phyloP scores from a whole-genome alignment of 2,888 invertebrate species.

The Mesoligia furuncula region DNA sequence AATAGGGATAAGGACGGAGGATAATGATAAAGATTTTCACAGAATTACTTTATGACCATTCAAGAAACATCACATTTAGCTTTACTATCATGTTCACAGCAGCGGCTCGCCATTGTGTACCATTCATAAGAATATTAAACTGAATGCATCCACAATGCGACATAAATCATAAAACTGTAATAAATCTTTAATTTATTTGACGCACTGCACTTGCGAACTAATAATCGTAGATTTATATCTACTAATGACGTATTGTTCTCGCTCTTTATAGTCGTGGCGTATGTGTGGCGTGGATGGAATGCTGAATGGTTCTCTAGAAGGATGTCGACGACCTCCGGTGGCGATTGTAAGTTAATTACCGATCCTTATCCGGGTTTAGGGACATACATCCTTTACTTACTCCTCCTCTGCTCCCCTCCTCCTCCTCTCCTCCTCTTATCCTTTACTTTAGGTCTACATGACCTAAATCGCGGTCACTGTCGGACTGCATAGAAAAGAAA shows the following conservation, averaged over 20 bases:
- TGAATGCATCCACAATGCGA: conserved; percentile 42
- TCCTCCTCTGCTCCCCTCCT: too few relatives aligned
- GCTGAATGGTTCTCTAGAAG: conserved; percentile 21
- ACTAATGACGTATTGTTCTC: conserved; percentile 68
- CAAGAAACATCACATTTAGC: neutral
- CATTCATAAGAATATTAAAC: conserved; percentile 12
- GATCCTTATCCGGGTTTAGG: conserved; percentile 13
- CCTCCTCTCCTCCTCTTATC: too few relatives aligned
- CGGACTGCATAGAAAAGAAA: too few relatives aligned
- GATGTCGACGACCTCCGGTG: conserved; percentile 36
- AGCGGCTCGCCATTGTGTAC: conserved; percentile 1
- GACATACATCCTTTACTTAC: conserved; percentile 1
- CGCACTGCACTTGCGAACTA: conserved; percentile 45
- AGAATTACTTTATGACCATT: neutral
- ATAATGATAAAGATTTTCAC: neutral
- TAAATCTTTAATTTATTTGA: conserved; percentile 29
- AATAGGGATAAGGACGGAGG: neutral
- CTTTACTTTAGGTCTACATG: too few relatives aligned
- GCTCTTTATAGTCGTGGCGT: conserved; percentile 13
- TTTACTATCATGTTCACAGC: neutral
- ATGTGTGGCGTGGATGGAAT: conserved; percentile 42
- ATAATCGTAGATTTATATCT: conserved; percentile 65
- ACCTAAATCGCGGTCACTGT: too few relatives aligned
- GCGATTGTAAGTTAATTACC: conserved; percentile 48
- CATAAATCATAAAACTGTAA: conserved; percentile 39